These are phyloP conservation scores for Melipona quadrifasciata DNA, from an alignment of 1,140 invertebrate species.

Conservation along the genomic window DNA sequence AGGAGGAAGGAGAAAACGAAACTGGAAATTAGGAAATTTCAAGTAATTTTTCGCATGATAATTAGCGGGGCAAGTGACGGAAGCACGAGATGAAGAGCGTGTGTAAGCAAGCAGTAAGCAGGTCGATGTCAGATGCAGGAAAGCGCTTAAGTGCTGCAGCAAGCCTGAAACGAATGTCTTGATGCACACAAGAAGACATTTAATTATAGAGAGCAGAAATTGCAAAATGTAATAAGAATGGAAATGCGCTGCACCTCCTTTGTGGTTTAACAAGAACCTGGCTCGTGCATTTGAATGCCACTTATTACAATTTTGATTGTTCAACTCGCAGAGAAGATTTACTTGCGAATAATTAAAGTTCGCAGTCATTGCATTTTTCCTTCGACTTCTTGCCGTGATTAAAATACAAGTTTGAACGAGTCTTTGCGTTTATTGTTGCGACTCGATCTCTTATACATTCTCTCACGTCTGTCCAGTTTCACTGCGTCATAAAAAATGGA, in stretches of 20 bases:
- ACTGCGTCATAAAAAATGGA: too few species aligned
- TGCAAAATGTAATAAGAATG: neutral
- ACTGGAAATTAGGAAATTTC: neutral
- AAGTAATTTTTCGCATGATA: slow-evolving; percentile 6
- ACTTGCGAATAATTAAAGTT: too few species aligned
- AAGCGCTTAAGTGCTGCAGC: neutral
- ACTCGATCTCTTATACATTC: too few species aligned
- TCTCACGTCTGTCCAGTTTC: too few species aligned
- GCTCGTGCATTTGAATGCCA: neutral
- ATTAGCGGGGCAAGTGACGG: neutral
- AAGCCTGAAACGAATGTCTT: slow-evolving; percentile 8
- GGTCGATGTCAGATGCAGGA: slow-evolving; percentile 16
- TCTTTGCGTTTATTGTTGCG: too few species aligned
- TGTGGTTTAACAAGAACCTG: neutral
- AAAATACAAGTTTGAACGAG: too few species aligned
- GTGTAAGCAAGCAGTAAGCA: neutral
- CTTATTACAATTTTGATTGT: neutral
- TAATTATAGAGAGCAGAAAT: slow-evolving; percentile 6
- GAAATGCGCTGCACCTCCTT: neutral
- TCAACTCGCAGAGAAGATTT: too few species aligned
- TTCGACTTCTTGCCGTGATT: too few species aligned
- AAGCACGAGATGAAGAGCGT: neutral
- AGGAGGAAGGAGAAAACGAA: neutral
- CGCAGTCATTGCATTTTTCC: too few species aligned
- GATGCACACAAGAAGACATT: neutral